Evolutionary conservation across 2,888 invertebrate species (phyloP).

Genomic region (Athetis lepigone): DNA sequence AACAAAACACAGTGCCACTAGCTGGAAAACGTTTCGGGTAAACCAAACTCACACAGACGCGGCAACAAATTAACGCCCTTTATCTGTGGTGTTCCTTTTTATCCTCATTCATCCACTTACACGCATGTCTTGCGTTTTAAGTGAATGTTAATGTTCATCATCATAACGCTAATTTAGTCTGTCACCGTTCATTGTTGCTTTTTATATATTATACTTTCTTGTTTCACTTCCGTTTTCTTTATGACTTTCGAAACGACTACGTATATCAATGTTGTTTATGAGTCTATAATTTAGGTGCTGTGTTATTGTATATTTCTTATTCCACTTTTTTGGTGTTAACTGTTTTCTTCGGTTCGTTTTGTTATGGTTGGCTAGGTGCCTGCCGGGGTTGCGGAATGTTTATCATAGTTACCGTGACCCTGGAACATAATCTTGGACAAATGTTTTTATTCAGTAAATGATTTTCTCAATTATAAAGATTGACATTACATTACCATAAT

Average conservation of each 20-base stretch:
- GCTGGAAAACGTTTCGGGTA: slow-evolving; percentile 45
- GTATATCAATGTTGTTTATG: slow-evolving; percentile 28
- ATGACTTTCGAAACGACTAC: slow-evolving; percentile 29
- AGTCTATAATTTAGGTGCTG: background rate
- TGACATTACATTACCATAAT: no score
- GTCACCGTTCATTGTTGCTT: slow-evolving; percentile 67
- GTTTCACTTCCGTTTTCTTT: slow-evolving; percentile 48
- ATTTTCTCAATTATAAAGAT: no score
- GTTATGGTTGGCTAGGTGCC: background rate
- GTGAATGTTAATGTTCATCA: slow-evolving; percentile 78
- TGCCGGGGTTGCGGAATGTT: no score
- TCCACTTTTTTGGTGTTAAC: background rate
- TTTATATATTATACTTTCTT: slow-evolving; percentile 63
- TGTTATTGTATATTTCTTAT: slow-evolving; percentile 3
- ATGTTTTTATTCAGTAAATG: no score
- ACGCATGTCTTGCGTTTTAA: slow-evolving; percentile 66
- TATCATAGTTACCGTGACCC: no score
- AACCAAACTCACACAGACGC: slow-evolving; percentile 67
- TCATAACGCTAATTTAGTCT: slow-evolving; percentile 76
- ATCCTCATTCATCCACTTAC: slow-evolving; percentile 71
- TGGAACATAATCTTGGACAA: no score
- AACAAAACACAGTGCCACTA: slow-evolving; percentile 46
- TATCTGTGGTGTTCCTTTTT: slow-evolving; percentile 70
- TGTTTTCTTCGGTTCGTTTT: background rate
- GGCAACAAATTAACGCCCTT: slow-evolving; percentile 74